Evolutionary conservation across 2,113 vertebrate species (phyloP).

Genomic region (Alethe diademata): DNA sequence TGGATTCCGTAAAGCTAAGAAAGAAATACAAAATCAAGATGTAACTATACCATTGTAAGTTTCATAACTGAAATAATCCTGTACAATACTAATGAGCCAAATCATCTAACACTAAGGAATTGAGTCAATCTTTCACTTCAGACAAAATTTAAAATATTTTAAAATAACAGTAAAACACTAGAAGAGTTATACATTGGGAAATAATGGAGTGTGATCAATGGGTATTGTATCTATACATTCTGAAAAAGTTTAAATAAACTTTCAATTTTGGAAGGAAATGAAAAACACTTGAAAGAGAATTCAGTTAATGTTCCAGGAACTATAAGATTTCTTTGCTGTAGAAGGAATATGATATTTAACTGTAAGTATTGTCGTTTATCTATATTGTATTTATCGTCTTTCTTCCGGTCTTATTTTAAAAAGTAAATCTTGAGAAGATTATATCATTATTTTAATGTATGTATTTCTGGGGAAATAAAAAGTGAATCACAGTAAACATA

Average conservation of each 20-base stretch:
- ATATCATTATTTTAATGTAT: not conserved
- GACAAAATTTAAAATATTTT: not conserved
- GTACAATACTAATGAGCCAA: not conserved
- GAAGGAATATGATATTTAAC: not conserved
- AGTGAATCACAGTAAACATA: not conserved
- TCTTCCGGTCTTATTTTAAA: not conserved
- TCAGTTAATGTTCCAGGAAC: not conserved
- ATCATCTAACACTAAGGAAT: not conserved
- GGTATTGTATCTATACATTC: not conserved
- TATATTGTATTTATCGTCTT: not conserved
- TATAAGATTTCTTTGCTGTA: not conserved
- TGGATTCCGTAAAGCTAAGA: not conserved
- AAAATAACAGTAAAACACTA: not conserved
- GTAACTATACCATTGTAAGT: not conserved
- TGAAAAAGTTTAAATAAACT: not conserved
- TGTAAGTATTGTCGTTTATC: not conserved
- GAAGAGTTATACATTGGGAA: not conserved
- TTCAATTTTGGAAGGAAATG: not conserved
- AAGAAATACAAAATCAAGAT: not conserved
- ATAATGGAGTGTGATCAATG: not conserved
- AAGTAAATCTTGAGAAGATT: not conserved
- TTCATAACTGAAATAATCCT: not conserved
- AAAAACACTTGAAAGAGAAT: not conserved
- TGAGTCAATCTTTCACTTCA: not conserved
- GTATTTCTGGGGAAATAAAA: not conserved